phyloP scores from a whole-genome alignment of 2,113 vertebrate species.

The Lamprotornis superbus region DNA sequence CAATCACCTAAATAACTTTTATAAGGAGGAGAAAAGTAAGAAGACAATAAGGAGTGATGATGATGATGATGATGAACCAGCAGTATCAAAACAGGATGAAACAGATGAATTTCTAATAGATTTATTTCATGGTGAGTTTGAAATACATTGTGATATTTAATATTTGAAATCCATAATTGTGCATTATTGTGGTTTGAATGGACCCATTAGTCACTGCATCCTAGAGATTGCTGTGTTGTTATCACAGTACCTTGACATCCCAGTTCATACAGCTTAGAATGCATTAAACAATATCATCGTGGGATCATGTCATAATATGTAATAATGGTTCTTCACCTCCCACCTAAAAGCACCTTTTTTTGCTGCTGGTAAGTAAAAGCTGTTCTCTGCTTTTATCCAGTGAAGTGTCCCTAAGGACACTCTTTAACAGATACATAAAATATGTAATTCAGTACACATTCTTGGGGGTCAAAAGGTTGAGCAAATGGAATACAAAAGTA shows the following conservation, averaged over 20 bases:
- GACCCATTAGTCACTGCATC: not conserved
- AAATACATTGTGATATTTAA: not conserved
- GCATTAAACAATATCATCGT: not conserved
- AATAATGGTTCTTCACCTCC: not conserved
- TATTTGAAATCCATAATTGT: not conserved
- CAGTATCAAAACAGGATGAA: constrained; percentile 71
- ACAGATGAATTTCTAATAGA: constrained; percentile 86
- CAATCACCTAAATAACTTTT: constrained; percentile 81
- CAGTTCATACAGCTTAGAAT: not conserved
- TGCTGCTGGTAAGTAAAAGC: not conserved
- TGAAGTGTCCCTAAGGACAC: not conserved
- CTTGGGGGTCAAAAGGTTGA: not conserved
- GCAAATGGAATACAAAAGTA: not conserved
- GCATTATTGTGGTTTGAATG: not conserved
- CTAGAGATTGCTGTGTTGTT: not conserved
- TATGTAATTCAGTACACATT: not conserved
- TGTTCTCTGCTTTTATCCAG: not conserved
- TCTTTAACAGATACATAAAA: not conserved
- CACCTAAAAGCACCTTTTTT: not conserved
- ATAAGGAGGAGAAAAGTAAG: constrained; percentile 83
- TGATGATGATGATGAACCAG: constrained; percentile 59
- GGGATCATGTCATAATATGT: not conserved
- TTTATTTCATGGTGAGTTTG: constrained; percentile 84
- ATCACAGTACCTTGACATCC: not conserved
- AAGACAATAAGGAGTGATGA: constrained; percentile 72